phyloP scores from a whole-genome alignment of 37 sponge, comb jelly and placozoan genomes.

The Diacarnus erythraeanus region DNA sequence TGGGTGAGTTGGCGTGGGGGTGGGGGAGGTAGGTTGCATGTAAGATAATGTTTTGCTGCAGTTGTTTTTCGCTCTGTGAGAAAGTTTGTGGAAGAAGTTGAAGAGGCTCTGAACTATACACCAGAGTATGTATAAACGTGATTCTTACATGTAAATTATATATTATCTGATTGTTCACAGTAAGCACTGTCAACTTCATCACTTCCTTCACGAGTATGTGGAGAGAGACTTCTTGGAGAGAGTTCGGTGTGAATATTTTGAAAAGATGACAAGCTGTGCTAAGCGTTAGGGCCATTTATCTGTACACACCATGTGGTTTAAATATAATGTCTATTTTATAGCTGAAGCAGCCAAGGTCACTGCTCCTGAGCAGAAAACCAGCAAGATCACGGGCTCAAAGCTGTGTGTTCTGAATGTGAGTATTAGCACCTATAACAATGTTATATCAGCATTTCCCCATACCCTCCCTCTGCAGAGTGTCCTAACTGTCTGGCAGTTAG shows the following conservation, averaged over 20 bases:
- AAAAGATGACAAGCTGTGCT: conserved; percentile 53
- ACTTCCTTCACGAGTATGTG: conserved; percentile 86
- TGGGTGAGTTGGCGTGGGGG: conserved; percentile 4
- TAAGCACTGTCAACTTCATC: conserved; percentile 39
- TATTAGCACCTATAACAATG: background rate
- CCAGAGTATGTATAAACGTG: conserved; percentile 23
- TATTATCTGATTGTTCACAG: conserved; percentile 3
- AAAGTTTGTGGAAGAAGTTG: conserved; percentile 55
- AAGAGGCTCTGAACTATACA: conserved; percentile 30
- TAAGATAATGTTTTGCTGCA: conserved; percentile 6
- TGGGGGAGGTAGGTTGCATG: background rate
- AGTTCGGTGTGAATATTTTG: conserved; percentile 53
- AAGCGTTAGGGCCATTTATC: conserved; percentile 40
- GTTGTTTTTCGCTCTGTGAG: conserved; percentile 42
- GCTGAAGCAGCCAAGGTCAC: conserved; percentile 38
- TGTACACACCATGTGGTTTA: background rate
- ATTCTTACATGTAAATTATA: background rate
- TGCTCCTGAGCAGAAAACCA: conserved; percentile 35
- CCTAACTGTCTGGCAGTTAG: conserved; percentile 68
- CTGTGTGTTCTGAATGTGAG: conserved; percentile 45
- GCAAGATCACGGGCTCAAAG: conserved; percentile 43
- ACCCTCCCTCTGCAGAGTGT: conserved; percentile 55
- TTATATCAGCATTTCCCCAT: too few relatives aligned
- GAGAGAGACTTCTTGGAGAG: conserved; percentile 78
- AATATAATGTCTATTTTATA: background rate